Base-by-base conservation (phyloP, 2,113 vertebrate genomes). In the Alligator mississippiensis region DNA sequence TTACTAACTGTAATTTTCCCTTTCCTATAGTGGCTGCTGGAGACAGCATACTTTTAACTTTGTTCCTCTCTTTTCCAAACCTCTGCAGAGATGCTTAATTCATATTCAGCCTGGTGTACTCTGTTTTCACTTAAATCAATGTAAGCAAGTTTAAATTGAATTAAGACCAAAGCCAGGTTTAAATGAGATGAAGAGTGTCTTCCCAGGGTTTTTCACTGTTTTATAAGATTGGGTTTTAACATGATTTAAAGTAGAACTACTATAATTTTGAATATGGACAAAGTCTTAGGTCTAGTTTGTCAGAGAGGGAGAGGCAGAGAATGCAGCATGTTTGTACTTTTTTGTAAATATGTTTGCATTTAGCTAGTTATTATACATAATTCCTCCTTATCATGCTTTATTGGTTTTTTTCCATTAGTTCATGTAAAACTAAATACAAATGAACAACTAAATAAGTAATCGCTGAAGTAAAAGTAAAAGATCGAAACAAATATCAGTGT, bases 361-460 rank as follows among this genome's bases (percentile, higher is more conserved):
- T 19, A 94, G 92, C 47, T 84, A 58, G 17, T 94, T 82, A 93
- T 96, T 95, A 94, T 74, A 93, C 88, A 72, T n/a, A 63, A 47
- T 91, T 92, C 85, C 84, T 15, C 72, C 62, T 79, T 66, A 47
- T 66, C 18, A 47, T 0, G 1, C 61, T 47, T 58, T 87, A 86
- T 92, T 94, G 90, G 72, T 95, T 82, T 21, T 62, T 59, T 47
- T 88, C 95, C 92, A 77, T 80, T 84, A 72, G n/a, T 80, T 93
- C 93, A 59, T 47, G 78, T 64, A 90, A n/a, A 1, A 47, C 21
- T 70, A 89, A 84, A 85, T 66, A 79, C 89, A 93, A 84, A 4
- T 0, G 1, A 28, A 27, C 87, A 63, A 81, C 78, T 28, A 28
- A 95, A 7, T 18, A 84, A 93, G 18, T 19, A n/a, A 15, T 60